Conservation (phyloP, 2,888 invertebrate species). For the Ametastegia equiseti region DNA sequence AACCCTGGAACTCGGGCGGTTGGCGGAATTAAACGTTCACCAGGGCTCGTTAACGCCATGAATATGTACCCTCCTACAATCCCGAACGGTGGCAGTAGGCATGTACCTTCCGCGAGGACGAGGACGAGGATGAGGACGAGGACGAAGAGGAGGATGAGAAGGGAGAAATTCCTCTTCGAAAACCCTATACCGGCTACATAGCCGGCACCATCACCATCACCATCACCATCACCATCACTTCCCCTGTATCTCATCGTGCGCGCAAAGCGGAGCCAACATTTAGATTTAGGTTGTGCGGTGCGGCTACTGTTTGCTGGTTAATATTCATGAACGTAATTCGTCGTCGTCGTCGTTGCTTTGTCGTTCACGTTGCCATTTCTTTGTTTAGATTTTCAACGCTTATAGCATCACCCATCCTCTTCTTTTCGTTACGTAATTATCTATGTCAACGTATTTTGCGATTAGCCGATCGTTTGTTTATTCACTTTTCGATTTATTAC, state of each 20-base stretch:
- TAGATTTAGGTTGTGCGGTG: conserved; percentile 10
- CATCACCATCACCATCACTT: conserved; percentile 58
- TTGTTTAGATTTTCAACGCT: not conserved
- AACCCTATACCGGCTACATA: conserved; percentile 10
- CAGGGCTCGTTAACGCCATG: conserved; percentile 76
- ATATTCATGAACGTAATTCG: conserved; percentile 67
- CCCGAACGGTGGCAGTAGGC: conserved; percentile 50
- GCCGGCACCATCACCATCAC: not conserved
- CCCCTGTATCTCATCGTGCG: conserved; percentile 57
- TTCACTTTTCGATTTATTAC: too few relatives aligned
- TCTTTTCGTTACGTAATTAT: not conserved
- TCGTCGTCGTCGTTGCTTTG: not conserved
- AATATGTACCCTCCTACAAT: conserved; percentile 75
- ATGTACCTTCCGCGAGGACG: conserved; percentile 7
- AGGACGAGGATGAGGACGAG: not conserved
- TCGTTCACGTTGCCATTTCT: not conserved
- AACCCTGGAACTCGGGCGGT: conserved; percentile 73
- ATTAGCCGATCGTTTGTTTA: too few relatives aligned
- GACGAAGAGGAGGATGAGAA: not conserved
- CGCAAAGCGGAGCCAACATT: conserved; percentile 56
- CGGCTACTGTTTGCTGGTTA: conserved; percentile 71
- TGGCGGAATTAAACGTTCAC: conserved; percentile 76
- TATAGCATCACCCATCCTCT: not conserved
- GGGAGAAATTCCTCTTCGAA: too few relatives aligned
- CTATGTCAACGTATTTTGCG: too few relatives aligned